phyloP scores from a whole-genome alignment of 2,113 vertebrate genomes.

The Tachycineta bicolor region DNA sequence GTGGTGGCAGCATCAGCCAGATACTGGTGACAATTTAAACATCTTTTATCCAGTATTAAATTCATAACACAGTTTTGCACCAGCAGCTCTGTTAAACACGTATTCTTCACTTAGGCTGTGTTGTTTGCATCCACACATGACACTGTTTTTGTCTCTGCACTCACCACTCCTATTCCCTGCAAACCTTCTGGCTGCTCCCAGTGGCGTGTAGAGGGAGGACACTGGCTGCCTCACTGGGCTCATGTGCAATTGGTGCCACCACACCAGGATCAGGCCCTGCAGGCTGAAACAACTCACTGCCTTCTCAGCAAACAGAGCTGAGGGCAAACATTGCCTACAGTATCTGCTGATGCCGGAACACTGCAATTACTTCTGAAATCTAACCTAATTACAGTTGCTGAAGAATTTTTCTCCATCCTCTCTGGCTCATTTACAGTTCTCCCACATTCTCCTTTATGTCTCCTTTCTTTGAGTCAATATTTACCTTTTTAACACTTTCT shows the following conservation, averaged over 20 bases:
- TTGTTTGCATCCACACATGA: background rate
- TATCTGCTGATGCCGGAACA: constrained; percentile 9
- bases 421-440: constrained; percentile 57
- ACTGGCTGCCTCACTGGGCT: background rate
- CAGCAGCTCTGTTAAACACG: background rate
- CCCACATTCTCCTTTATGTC: constrained; percentile 43
- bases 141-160: background rate
- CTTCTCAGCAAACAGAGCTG: background rate
- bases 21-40: background rate
- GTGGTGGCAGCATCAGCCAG: background rate
- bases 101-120: background rate
- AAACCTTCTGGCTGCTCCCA: background rate
- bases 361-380: constrained; percentile 54
- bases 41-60: background rate
- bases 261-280: background rate
- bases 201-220: background rate
- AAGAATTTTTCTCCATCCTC: constrained; percentile 53
- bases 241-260: accelerated
- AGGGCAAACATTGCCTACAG: constrained; percentile 36
- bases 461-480: constrained; percentile 46
- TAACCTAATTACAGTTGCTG: constrained; percentile 52
- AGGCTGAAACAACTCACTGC: background rate
- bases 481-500: constrained; percentile 48
- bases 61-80: background rate
- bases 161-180: background rate